A percentile compares a stretch with the other conserved stretches of the same genome.
Evolutionary conservation across 2,888 invertebrate genomes (phyloP).

Genomic region (Thera obeliscata): DNA sequence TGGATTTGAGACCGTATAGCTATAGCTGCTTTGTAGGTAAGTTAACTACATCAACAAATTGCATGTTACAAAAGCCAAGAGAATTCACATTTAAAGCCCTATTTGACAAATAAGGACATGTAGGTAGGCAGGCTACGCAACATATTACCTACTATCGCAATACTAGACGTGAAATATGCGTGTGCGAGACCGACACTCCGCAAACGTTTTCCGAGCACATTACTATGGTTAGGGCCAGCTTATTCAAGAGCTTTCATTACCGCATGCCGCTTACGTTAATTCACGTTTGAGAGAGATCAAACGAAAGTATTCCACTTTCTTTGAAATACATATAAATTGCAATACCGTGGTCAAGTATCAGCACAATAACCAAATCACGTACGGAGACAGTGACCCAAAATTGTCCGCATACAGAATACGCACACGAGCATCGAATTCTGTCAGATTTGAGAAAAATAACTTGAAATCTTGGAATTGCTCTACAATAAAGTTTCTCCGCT

Average conservation of each 20-base stretch:
- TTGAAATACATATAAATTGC: slow-evolving; percentile 56
- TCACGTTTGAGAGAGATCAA: slow-evolving; percentile 47
- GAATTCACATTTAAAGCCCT: slow-evolving; percentile 30
- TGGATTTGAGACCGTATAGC: background rate
- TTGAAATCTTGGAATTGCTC: slow-evolving; percentile 59
- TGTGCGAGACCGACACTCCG: slow-evolving; percentile 53
- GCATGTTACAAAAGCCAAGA: slow-evolving; percentile 16
- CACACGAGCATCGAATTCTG: slow-evolving; percentile 48
- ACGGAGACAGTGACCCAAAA: slow-evolving; percentile 58
- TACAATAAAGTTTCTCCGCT: slow-evolving; percentile 63
- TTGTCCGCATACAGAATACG: slow-evolving; percentile 48
- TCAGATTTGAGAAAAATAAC: slow-evolving; percentile 52
- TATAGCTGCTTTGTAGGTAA: background rate
- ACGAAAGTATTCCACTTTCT: slow-evolving; percentile 60
- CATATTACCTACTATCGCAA: slow-evolving; percentile 46
- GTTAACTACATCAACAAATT: slow-evolving; percentile 6
- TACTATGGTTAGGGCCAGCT: slow-evolving; percentile 52
- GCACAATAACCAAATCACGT: slow-evolving; percentile 67
- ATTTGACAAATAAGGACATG: slow-evolving; percentile 56
- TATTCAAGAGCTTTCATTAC: slow-evolving; percentile 55
- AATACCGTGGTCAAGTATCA: slow-evolving; percentile 50
- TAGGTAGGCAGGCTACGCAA: slow-evolving; percentile 38
- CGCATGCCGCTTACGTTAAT: slow-evolving; percentile 55
- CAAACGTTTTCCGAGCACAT: slow-evolving; percentile 55
- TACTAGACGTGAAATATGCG: slow-evolving; percentile 46